Evolutionary conservation across 2,113 vertebrate genomes (phyloP), one percentile per base, ranked within the genome.

Genomic region (Leucopternis melanops): DNA sequence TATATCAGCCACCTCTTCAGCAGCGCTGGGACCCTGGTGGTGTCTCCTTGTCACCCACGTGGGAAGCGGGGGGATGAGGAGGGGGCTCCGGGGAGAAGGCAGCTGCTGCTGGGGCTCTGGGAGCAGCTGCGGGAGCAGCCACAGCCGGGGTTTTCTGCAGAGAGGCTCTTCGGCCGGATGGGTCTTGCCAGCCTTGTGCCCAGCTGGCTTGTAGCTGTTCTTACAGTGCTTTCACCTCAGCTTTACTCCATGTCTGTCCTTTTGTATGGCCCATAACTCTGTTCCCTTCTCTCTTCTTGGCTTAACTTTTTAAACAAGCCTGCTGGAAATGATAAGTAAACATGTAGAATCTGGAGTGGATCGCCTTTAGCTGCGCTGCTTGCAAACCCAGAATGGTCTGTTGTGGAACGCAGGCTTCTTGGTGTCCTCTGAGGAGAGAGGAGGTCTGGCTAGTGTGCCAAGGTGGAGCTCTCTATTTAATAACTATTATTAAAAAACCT

Each of bases 31-130:
- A 54, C 11, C 13, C 19, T 0, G 0, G 12, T 57, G 47, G 10
- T 54, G n/a, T 63, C 47, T 16, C 10, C 27, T 88, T 54, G 52
- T 34, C 17, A 31, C n/a, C 47, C 5, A 4, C 0, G 0, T 75
- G 66, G 20, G 40, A 36, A 54, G 27, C 4, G 4, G 15, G 70
- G 13, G 14, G n/a, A 25, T 18, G 32, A 67, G 54, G 22, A 57
- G 20, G 34, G 70, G 57, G 78, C 45, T 63, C 13, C 10, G 26
- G 59, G 52, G 23, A 25, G 32, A 58, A 63, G 57, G 55, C 57
- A 82, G 66, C 36, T 81, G 79, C 13, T 72, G 1, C 21, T 52
- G 32, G 40, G 36, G 29, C 40, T 71, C 17, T 55, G 29, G 32
- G 21, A 52, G 66, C 58, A 83, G 62, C 38, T 63, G 49, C 0